phyloP scores from a whole-genome alignment of 2,797 vertebrate species.

The Alcedo atthis region DNA sequence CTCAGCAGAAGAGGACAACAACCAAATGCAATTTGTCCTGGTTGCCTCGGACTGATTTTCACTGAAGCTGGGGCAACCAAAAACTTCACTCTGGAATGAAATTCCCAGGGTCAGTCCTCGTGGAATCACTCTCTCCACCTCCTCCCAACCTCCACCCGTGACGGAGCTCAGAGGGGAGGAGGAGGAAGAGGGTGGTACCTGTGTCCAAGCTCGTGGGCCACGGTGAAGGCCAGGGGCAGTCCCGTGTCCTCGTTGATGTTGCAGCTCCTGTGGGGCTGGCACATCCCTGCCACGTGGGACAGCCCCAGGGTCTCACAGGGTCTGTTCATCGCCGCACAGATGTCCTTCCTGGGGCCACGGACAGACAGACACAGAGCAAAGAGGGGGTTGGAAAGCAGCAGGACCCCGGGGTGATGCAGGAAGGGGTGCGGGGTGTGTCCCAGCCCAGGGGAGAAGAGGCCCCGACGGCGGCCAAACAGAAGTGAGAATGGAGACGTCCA shows the following conservation, averaged over 20 bases:
- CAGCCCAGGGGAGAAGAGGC: not conserved
- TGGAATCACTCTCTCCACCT: accelerated
- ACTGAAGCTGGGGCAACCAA: not conserved
- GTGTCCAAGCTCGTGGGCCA: conserved; percentile 96
- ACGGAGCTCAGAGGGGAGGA: not conserved
- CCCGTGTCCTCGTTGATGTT: conserved; percentile 96
- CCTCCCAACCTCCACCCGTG: accelerated
- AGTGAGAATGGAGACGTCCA: not conserved
- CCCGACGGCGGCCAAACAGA: not conserved
- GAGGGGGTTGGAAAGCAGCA: not conserved
- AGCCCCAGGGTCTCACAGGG: conserved; percentile 97
- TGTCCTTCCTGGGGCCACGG: conserved; percentile 87
- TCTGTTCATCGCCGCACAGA: conserved; percentile 90
- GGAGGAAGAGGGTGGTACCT: conserved; percentile 79
- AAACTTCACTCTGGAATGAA: not conserved
- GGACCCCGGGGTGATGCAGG: not conserved
- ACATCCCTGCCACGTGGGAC: conserved; percentile 95
- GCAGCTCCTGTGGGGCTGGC: conserved; percentile 94
- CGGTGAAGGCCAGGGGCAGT: conserved; percentile 92
- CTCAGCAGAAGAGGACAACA: not conserved
- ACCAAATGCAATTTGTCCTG: not conserved
- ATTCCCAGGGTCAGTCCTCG: not conserved
- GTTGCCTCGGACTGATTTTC: not conserved
- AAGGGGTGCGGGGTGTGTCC: accelerated
- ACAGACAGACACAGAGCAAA: conserved; percentile 23